Conservation (phyloP, 35 echinoderm and acorn worm genomes). For the Amphiura filiformis region DNA sequence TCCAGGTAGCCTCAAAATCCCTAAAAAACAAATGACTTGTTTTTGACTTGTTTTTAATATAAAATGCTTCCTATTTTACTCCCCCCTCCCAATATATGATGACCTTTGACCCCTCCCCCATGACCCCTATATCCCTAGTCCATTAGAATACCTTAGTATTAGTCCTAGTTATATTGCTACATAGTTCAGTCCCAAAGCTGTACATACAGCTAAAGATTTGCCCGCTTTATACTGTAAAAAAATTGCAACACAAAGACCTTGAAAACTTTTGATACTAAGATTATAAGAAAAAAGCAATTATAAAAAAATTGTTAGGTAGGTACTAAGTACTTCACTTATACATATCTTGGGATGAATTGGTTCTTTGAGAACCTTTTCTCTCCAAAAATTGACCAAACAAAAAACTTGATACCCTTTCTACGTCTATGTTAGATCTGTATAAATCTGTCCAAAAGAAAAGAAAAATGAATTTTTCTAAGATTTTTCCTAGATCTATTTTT, state of each 20-base stretch:
- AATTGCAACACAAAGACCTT: neutral
- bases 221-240: slow-evolving; percentile 1
- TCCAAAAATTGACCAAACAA: neutral
- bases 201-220: neutral
- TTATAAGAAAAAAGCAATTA: neutral
- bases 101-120: neutral
- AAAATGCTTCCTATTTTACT: neutral
- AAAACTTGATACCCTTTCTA: slow-evolving; percentile 7
- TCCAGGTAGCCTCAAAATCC: neutral
- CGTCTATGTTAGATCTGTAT: slow-evolving; percentile 2
- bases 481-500: slow-evolving; percentile 9
- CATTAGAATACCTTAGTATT: neutral
- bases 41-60: no score
- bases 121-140: neutral
- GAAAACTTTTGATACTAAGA: slow-evolving; percentile 7
- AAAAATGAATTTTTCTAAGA: slow-evolving; percentile 5
- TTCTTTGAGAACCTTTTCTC: neutral
- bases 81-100: neutral
- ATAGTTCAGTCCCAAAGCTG: neutral
- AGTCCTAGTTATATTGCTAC: neutral
- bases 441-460: neutral
- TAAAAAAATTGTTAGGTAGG: neutral
- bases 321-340: neutral
- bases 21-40: neutral
- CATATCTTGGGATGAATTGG: neutral